Evolutionary conservation across 30 jellyfish, hydroid and myxozoan species (phyloP).

Genomic region (Rhopilema esculentum): DNA sequence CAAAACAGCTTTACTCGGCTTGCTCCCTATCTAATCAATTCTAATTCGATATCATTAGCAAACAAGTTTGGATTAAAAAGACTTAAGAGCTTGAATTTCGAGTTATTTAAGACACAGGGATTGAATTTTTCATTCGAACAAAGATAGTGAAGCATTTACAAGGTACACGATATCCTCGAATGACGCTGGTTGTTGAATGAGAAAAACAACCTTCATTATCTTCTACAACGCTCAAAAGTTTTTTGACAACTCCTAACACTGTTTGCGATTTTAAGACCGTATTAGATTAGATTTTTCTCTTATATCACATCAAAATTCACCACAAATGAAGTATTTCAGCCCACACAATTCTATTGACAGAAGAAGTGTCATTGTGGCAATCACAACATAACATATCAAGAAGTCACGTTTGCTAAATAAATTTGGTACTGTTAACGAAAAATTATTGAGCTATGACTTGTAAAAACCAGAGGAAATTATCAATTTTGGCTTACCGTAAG

Average conservation of each 20-base stretch:
- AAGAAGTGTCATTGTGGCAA: no score
- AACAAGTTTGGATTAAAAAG: not conserved
- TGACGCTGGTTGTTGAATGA: not conserved
- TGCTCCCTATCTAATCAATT: not conserved
- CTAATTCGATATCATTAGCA: not conserved
- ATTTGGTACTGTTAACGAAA: not conserved
- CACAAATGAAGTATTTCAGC: not conserved
- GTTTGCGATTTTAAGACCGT: not conserved
- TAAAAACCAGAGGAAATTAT: not conserved
- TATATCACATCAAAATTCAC: not conserved
- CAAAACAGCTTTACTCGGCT: not conserved
- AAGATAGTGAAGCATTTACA: no score
- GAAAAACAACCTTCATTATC: not conserved
- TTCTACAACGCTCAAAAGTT: no score
- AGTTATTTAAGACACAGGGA: not conserved
- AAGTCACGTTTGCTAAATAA: not conserved
- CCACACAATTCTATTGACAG: not conserved
- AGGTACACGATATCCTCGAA: not conserved
- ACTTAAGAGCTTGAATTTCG: not conserved
- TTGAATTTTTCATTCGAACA: not conserved
- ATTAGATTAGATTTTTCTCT: no score
- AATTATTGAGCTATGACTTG: not conserved
- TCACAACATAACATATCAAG: no score
- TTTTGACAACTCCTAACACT: not conserved
- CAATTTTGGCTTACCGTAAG: not conserved